Evolutionary conservation across 2,113 vertebrate genomes (phyloP), one percentile per base, ranked within the genome.

Genomic region (Lagopus leucura): DNA sequence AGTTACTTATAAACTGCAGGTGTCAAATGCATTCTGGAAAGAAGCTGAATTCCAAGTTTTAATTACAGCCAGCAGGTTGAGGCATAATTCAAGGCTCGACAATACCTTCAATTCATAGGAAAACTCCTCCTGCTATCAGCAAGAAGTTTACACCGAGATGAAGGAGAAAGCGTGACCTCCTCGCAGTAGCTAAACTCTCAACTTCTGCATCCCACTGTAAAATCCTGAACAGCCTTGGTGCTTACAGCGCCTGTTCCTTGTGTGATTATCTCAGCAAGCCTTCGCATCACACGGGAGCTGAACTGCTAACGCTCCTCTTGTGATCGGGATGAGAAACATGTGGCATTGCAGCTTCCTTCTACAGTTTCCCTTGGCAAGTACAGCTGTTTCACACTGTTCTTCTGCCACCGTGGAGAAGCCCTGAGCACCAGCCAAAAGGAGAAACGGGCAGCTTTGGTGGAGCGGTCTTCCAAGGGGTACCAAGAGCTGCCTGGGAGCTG

Each of bases 11-110:
- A 91, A 94, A 89, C 72, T 77, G 93, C 94, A 89, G 93, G 94
- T 94, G 91, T 95, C 89, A 91, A 96, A 93, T 18, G 54, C 32
- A 6, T 83, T 86, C 91, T 96, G 94, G 79, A 92, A 85, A 88
- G 79, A 74, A 88, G 50, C 87, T 89, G 84, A 67, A 88, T 89
- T 77, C 79, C 79, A 57, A 57, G 47, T 95, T 94, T 94, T 97
- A 96, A 97, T 96, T 97, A 95, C 84, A 88, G 89, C 60, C 93
- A 91, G 89, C 88, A 94, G 85, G 85, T 86, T 90, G 70, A 86
- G 76, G 50, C 57, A 21, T 88, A 91, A 92, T 88, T 92, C 90
- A 91, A 64, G 72, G 73, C 79, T 83, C 3, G 1, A 10, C 66
- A 80, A 76, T 55, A 92, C 91, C 70, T 84, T 89, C 38, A 61